Conservation (phyloP, 2,888 invertebrate species). For the Helicoverpa assulta region DNA sequence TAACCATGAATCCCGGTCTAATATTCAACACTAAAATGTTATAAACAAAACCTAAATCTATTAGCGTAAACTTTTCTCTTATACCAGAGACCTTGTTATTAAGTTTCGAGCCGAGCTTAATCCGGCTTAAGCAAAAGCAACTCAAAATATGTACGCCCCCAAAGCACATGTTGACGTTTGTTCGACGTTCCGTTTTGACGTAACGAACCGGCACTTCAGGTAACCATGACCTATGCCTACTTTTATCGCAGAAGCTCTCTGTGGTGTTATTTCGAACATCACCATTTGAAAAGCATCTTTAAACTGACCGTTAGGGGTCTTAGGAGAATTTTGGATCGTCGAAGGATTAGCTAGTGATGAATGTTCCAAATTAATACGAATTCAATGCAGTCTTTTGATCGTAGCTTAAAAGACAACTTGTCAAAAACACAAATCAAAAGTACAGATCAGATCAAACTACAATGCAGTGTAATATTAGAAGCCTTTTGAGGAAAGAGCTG, state of each 20-base stretch:
- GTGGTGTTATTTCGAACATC: background rate
- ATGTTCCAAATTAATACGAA: too few relatives aligned
- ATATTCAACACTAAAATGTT: too few relatives aligned
- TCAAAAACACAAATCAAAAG: background rate
- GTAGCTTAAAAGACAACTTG: background rate
- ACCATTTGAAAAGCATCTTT: background rate
- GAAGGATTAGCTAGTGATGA: too few relatives aligned
- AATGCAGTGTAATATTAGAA: constrained; percentile 4
- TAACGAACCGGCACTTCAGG: constrained; percentile 17
- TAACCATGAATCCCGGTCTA: too few relatives aligned
- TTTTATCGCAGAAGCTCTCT: background rate
- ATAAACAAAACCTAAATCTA: background rate
- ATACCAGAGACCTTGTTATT: background rate
- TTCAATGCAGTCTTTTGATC: too few relatives aligned
- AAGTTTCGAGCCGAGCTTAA: background rate
- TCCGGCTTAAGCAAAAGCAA: background rate
- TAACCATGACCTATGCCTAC: constrained; percentile 1
- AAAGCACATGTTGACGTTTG: constrained; percentile 24
- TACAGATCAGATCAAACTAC: background rate
- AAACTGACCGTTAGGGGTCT: background rate
- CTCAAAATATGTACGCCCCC: constrained; percentile 28
- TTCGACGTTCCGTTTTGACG: background rate
- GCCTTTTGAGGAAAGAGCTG: constrained; percentile 16
- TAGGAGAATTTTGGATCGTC: too few relatives aligned
- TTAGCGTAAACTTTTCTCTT: background rate